Base-by-base conservation (phyloP, 2,888 invertebrate species). In the Punctoribates punctum region DNA sequence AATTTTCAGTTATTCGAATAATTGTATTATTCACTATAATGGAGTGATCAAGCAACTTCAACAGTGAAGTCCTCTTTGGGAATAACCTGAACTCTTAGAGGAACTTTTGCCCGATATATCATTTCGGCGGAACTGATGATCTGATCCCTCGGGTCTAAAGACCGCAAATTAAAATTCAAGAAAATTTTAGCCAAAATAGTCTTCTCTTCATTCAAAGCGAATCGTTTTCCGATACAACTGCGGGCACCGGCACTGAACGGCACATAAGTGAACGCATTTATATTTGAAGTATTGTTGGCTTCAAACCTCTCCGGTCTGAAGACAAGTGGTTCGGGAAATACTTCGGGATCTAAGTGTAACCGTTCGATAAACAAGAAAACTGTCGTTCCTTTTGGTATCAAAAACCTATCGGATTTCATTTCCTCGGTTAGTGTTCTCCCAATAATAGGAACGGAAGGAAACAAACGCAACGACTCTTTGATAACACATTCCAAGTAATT, bases 401-500 rank as follows among this genome's bases (percentile, higher is more conserved):
- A 4, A 65, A 34, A 65, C 0, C 23, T 13, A 27, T 27, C 34
- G 13, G 2, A 8, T 25, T 57, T 5, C 23, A 57, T 25, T 2
- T 70, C 70, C 42, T 70, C 70, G 5, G 42, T 6, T 11, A 70
- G 2, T 1, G 3, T 80, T 65, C 84, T 77, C 17, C 81, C 84
- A 79, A 83, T 83, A 62, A 83, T 80, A 6, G 85, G 84, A 11
- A 84, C 84, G 20, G 84, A 82, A 17, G 84, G 84, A 46, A 1
- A 46, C 11, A 85, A 67, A n/a, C 85, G 79, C 34, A 84, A 79
- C 5, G 83, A 81, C 80, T 85, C 85, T 82, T 84, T 85, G 60
- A 85, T 82, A 75, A 83, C 83, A 76, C 83, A 83, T 77, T 85
- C 84, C 46, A 85, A 79, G 79, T 84, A 84, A 72, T 82, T 82